Evolutionary conservation across 2,888 invertebrate genomes (phyloP), one percentile per base, ranked within the genome.

Genomic region (Harpalus rubripes): DNA sequence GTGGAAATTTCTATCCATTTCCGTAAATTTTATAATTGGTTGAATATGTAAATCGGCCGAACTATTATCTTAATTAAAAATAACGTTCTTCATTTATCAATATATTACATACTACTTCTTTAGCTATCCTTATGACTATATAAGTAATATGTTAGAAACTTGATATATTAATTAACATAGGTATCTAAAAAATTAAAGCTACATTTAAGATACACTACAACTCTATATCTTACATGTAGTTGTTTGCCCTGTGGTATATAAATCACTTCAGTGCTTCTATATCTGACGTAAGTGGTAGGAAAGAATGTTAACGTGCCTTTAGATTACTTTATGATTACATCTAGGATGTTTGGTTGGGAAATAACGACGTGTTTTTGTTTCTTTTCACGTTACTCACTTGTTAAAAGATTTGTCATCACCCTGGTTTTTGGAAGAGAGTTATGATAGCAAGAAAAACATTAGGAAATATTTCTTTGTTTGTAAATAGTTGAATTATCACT

Each of bases 251-350:
- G 16, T 15, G 15, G 18, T 7, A 59, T 15, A 59, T 59, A 59
- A 59, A 59, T 59, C 59, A 59, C 59, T 59, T 59, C n/a, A 52
- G 59, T 59, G 18, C n/a, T 16, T 59, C 59, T 16, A 7, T 59
- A 59, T 59, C n/a, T 80, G 32, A 80, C 79, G 59, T 59, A 58
- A 32, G 79, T 80, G 15, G n/a, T 56, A 58, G 18, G 59, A 59
- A 59, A 16, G 79, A 80, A 80, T 80, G 79, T 39, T 32, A 79
- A 79, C 79, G 58, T 16, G 22, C 39, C 79, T 59, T 39, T 59
- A 80, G 79, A 80, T 80, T 58, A 80, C 59, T 59, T 79, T 58
- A 79, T 59, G 79, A 80, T 80, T 80, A 59, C 39, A 80, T 59
- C 79, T 22, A 32, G 79, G 59, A 59, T 59, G 59, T 59, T 59